Evolutionary conservation across 2,888 invertebrate species (phyloP).

Genomic region (Platypus cylindrus): DNA sequence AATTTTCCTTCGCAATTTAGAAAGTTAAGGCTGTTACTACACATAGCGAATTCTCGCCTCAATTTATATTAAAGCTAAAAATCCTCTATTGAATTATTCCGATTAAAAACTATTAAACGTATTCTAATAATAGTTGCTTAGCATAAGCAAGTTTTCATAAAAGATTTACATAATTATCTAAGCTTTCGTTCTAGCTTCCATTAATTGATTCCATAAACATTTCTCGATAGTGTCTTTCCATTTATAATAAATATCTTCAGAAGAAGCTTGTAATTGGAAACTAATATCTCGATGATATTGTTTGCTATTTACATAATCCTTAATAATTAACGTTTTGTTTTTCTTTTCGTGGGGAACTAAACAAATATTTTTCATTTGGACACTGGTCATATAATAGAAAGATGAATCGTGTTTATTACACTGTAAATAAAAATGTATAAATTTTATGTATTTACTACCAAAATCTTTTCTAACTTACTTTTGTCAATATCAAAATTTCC

Average conservation of each 20-base stretch:
- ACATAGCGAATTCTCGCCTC: too few species aligned
- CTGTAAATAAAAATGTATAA: too few species aligned
- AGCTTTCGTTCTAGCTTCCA: conserved; percentile 14
- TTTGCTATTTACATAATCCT: conserved; percentile 16
- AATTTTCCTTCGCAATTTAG: too few species aligned
- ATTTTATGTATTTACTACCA: too few species aligned
- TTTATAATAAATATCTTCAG: conserved; percentile 13
- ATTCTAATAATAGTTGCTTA: too few species aligned
- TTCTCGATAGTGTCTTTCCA: conserved; percentile 18
- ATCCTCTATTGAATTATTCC: too few species aligned
- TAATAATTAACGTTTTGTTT: conserved; percentile 14
- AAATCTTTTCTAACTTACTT: conserved; percentile 16
- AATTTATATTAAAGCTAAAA: too few species aligned
- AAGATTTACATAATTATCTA: too few species aligned
- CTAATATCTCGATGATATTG: conserved; percentile 15
- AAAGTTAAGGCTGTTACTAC: too few species aligned
- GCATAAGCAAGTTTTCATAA: too few species aligned
- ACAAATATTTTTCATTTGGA: conserved; percentile 17
- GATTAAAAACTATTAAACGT: too few species aligned
- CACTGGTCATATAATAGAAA: conserved; percentile 18
- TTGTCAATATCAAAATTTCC: conserved; percentile 28
- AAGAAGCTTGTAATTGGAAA: conserved; percentile 15
- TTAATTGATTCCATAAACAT: conserved; percentile 19
- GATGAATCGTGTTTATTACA: too few species aligned
- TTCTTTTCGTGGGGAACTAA: conserved; percentile 13